Conservation (phyloP, 2,888 invertebrate species). For the Eudasyphora cyanicolor region DNA sequence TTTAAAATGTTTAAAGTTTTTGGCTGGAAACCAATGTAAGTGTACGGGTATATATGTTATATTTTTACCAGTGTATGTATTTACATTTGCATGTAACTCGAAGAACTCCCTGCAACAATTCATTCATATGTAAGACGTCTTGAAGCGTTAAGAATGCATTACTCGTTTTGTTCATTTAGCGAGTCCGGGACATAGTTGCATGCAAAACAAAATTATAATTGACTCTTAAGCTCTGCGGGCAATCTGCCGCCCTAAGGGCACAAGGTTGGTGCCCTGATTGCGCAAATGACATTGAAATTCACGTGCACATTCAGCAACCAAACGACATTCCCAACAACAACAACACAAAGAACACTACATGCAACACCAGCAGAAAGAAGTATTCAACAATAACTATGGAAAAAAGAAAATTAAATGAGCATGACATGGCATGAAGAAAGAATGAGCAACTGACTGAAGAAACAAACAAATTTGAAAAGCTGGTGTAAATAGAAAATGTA, state of each 20-base stretch:
- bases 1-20: no score
- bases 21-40: no score
- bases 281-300: slow-evolving; percentile 66
- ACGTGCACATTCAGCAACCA: slow-evolving; percentile 56
- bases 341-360: background rate
- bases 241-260: slow-evolving; percentile 42
- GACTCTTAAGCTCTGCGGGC: slow-evolving; percentile 7
- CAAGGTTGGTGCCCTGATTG: slow-evolving; percentile 67
- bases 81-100: background rate
- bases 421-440: slow-evolving; percentile 24
- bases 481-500: slow-evolving; percentile 30
- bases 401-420: slow-evolving; percentile 22
- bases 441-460: background rate
- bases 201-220: slow-evolving; percentile 11
- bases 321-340: background rate
- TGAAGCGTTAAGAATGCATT: slow-evolving; percentile 4
- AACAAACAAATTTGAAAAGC: slow-evolving; percentile 44
- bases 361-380: background rate
- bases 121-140: background rate
- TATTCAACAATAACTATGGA: background rate
- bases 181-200: background rate
- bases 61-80: no score
- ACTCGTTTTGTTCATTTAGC: background rate
- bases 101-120: background rate
- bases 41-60: no score